Base-by-base conservation (phyloP, 2,888 invertebrate genomes). In the Scrobipalpa costella region DNA sequence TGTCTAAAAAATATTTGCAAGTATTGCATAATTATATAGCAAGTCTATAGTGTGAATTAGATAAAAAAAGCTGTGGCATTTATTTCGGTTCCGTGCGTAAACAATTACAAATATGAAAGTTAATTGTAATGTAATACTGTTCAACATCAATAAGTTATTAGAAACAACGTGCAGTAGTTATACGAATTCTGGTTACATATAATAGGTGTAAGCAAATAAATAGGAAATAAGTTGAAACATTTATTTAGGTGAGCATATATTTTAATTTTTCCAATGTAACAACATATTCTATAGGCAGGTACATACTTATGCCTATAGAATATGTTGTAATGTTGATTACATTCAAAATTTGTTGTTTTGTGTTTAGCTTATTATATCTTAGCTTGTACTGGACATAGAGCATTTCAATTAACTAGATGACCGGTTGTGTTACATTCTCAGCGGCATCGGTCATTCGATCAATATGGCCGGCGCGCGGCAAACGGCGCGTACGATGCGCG, bases 391-490 rank as follows among this genome's bases (percentile, higher is more conserved):
- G 27, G 8, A 27, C 1, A 5, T 36, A 3, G 7, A 44, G 19
- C 40, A 27, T 49, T 61, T 38, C 33, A 62, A 40, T 58, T 64
- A 36, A 57, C 34, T 27, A 40, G 64, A 70, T 68, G 69, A 68
- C 71, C 66, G 65, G 67, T 67, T 63, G 34, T 61, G 59, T 62
- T 58, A 57, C 64, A 62, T 40, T 61, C 61, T n/a, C 47, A 57
- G 33, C 40, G 33, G 40, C 50, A 44, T 57, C 60, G 44, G 1
- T 55, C 8, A 9, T 55, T 1, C 11, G 7, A 55, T 33, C 55
- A 27, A 33, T 8, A 27, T 9, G 19, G 49, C 21, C 13, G 57
- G 57, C 57, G 15, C 57, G 58, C 15, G 47, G 2, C 38, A 38
- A 13, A 8, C 38, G 47, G 19, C 49, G 49, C 49, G 17, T 49